Base-by-base conservation (phyloP, 2,888 invertebrate genomes). In the Lycaena phlaeas region DNA sequence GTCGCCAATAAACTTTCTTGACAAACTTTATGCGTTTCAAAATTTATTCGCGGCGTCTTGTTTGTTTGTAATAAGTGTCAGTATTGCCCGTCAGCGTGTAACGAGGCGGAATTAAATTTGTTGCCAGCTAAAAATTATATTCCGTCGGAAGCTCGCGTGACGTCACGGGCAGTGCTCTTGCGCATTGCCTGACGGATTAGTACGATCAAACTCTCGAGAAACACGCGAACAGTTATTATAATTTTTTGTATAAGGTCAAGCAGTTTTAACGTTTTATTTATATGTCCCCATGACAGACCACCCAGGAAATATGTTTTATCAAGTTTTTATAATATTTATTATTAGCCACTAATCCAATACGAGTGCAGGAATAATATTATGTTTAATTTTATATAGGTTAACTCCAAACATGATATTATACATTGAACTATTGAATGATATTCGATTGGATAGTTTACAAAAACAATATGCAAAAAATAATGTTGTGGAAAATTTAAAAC, bases 71-170 rank as follows among this genome's bases (percentile, higher is more conserved):
- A 31, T 45, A 49, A 30, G 43, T 45, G 43, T 29, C 27, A 45
- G 26, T 41, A 34, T 53, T 25, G 48, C 42, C 38, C 42, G 45
- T 1, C 25, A 12, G 14, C 7, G 28, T 26, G 42, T 44, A 38
- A 36, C 38, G 40, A 48, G 40, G 47, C 42, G 45, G 36, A 31
- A 38, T 27, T 49, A 52, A 49, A 40, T 42, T 51, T 46, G 51
- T 47, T 48, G 50, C 41, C 41, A 51, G 49, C 51, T 52, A 54
- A 60, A 57, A 57, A 56, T 55, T 52, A 50, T 57, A 51, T 59
- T 54, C 53, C 53, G 61, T 52, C 62, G 59, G 62, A 59, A 57
- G 61, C 53, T 67, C 58, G 68, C 68, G 68, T 68, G 68, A 64
- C 60, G 65, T 65, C 67, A 64, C 66, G 68, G 58, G 54, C 45